Base-by-base conservation (phyloP, 1,140 invertebrate genomes). In the Ceratitis capitata region DNA sequence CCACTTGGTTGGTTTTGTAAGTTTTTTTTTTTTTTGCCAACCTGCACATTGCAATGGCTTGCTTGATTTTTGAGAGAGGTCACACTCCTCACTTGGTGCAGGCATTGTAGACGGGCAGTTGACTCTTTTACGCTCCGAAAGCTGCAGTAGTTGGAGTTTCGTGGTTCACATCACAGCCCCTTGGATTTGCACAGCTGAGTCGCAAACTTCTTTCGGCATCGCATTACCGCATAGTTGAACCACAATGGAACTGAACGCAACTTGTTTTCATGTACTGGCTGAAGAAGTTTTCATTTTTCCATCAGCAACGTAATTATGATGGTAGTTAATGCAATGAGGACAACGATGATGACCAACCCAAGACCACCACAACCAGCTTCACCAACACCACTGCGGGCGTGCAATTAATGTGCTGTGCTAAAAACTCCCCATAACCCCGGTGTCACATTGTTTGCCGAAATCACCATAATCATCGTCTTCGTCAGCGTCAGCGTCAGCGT, bases 11-110 rank as follows among this genome's bases (percentile, higher is more conserved):
- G 69, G 16, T 45, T 45, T 78, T 78, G 39, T n/a, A 35, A 26
- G 2, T 6, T 69, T 69, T 69, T 69, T 6, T 69, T 45, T 78
- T 47, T 84, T n/a, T 84, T 82, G 69, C 86, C 35, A 82, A 29
- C 86, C 42, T 83, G 74, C 85, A 29, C 61, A 82, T 86, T 85
- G 74, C 69, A 45, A 23, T 39, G 16, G 69, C 45, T 47, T 78
- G 39, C 7, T 26, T 12, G 35, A n/a, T 9, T 45, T 78, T 78
- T 23, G 23, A 4, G 35, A 42, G 69, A 78, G 39, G 69, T 78
- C 69, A 39, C n/a, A 45, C 39, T 35, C 69, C 69, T 69, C 61
- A 12, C 10, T 19, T 19, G n/a, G n/a, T n/a, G 69, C 69, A 42
- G 23, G 19, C 39, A 1, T 3, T 47, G 35, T 45, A 10, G 56